These are phyloP conservation scores for Cataglyphis rosenhaueri DNA, from an alignment of 2,888 invertebrate species.

Conservation along the genomic window DNA sequence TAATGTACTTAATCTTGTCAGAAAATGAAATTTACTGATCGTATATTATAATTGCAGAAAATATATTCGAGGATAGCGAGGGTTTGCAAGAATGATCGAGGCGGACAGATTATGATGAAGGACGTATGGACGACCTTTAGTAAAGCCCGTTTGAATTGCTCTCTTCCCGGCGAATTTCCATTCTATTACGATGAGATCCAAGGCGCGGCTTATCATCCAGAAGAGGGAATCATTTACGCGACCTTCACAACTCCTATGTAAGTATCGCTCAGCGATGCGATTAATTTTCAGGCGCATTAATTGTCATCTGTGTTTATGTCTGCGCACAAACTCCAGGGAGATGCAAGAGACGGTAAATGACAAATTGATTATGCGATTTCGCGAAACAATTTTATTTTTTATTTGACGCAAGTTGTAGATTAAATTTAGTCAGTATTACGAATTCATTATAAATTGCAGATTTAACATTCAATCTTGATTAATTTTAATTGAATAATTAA, in stretches of 20 bases:
- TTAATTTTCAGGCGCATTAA: slow-evolving; percentile 27
- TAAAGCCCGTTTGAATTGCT: slow-evolving; percentile 94
- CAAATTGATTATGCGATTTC: slow-evolving; percentile 37
- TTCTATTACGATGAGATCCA: slow-evolving; percentile 97
- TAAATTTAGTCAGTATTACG: not conserved
- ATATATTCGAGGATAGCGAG: slow-evolving; percentile 96
- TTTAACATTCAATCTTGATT: not conserved
- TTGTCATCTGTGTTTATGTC: slow-evolving; percentile 50
- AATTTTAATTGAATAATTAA: not conserved
- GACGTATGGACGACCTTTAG: slow-evolving; percentile 97
- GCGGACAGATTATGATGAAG: slow-evolving; percentile 91
- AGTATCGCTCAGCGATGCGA: slow-evolving; percentile 68
- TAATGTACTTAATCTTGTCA: not conserved
- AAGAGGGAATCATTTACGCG: slow-evolving; percentile 92
- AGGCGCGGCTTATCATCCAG: slow-evolving; percentile 91
- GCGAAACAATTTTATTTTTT: not conserved
- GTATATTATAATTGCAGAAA: slow-evolving; percentile 87
- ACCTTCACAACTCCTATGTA: slow-evolving; percentile 94
- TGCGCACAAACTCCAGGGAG: slow-evolving; percentile 37
- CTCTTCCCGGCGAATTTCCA: slow-evolving; percentile 93
- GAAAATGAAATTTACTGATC: not conserved
- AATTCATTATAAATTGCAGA: not conserved
- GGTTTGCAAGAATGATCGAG: slow-evolving; percentile 95
- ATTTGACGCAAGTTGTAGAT: not conserved
- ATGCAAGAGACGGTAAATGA: slow-evolving; percentile 43